Evolutionary conservation across 2,888 invertebrate species (phyloP).

Genomic region (Campopleginae sp.): DNA sequence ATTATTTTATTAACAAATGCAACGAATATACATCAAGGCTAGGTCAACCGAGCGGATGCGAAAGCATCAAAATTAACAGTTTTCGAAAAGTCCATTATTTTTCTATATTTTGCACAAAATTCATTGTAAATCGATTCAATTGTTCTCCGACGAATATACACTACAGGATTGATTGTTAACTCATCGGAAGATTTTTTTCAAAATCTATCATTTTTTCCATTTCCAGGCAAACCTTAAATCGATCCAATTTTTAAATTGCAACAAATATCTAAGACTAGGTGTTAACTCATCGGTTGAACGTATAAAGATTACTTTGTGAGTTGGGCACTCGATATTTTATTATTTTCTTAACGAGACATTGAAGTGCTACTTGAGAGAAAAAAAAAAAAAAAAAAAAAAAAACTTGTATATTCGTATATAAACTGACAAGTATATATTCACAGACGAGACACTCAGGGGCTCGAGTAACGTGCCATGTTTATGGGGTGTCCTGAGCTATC

Average conservation of each 20-base stretch:
- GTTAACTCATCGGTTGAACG: neutral
- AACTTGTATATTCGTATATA: conserved; percentile 1
- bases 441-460: conserved; percentile 73
- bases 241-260: neutral
- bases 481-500: conserved; percentile 63
- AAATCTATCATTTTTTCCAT: too few species aligned
- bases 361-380: conserved; percentile 15
- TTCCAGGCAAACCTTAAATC: too few species aligned
- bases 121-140: too few species aligned
- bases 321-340: neutral
- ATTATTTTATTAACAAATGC: too few species aligned
- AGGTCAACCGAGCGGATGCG: too few species aligned
- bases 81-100: too few species aligned
- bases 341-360: conserved; percentile 27
- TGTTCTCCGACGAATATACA: too few species aligned
- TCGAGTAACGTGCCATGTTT: conserved; percentile 67
- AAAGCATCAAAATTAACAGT: too few species aligned
- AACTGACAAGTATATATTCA: conserved; percentile 72
- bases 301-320: neutral
- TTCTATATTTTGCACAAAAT: too few species aligned
- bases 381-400: neutral
- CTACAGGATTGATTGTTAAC: too few species aligned
- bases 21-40: too few species aligned
- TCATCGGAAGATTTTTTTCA: too few species aligned
- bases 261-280: neutral